These are phyloP conservation scores for Hemicentrotus pulcherrimus DNA, from an alignment of 35 echinoderm and acorn worm species.

Conservation along the genomic window DNA sequence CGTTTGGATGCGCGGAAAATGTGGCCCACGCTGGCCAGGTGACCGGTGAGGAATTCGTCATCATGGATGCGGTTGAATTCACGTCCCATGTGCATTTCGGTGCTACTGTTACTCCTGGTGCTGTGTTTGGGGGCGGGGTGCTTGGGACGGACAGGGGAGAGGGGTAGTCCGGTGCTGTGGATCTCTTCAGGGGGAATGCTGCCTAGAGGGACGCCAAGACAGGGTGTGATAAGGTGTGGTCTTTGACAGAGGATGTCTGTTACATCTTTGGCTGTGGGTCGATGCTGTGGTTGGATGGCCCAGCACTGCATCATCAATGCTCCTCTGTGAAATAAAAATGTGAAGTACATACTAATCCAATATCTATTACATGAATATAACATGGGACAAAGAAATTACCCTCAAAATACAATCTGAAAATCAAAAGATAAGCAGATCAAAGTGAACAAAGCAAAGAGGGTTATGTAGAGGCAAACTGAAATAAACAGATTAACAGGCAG, in stretches of 20 bases:
- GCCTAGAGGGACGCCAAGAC: slow-evolving; percentile 66
- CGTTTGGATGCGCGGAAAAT: slow-evolving; percentile 27
- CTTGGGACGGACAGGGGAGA: background rate
- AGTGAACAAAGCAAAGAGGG: too few species aligned
- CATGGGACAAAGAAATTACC: background rate
- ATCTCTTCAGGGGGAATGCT: slow-evolving; percentile 69
- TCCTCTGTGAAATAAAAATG: slow-evolving; percentile 48
- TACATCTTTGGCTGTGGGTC: slow-evolving; percentile 77
- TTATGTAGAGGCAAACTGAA: too few species aligned
- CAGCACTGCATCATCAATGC: slow-evolving; percentile 80
- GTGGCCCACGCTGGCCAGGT: slow-evolving; percentile 37
- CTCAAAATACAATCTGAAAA: background rate
- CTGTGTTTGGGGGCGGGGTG: slow-evolving; percentile 20
- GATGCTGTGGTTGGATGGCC: slow-evolving; percentile 68
- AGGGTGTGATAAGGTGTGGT: slow-evolving; percentile 73
- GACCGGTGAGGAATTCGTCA: slow-evolving; percentile 30
- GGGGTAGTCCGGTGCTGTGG: slow-evolving; percentile 29
- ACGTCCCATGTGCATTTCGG: background rate
- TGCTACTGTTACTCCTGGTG: slow-evolving; percentile 22
- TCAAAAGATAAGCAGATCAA: too few species aligned
- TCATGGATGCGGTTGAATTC: background rate
- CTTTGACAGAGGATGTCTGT: slow-evolving; percentile 57
- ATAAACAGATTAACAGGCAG: too few species aligned
- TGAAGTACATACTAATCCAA: background rate
- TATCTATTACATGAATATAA: background rate